These are phyloP conservation scores for Cephonodes hylas DNA, from an alignment of 2,888 invertebrate genomes.

Conservation along the genomic window DNA sequence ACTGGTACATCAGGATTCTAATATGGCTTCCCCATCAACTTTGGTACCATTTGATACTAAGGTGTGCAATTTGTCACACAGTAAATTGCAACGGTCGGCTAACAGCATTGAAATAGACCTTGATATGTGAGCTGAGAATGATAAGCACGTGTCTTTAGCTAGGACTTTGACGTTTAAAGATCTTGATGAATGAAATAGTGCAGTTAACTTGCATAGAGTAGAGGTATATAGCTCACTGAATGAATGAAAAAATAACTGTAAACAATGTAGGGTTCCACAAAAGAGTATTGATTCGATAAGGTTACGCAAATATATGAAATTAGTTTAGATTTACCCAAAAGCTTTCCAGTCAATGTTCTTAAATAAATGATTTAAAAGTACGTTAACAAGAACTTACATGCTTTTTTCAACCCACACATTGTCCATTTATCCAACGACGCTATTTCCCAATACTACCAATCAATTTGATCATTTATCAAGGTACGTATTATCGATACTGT, in stretches of 20 bases:
- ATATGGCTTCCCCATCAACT: constrained; percentile 50
- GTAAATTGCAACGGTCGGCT: not conserved
- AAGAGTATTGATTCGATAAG: no score
- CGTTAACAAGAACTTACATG: not conserved
- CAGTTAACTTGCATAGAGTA: not conserved
- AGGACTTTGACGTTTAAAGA: not conserved
- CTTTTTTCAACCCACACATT: not conserved
- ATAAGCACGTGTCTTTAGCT: not conserved
- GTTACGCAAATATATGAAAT: no score
- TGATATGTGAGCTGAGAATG: not conserved
- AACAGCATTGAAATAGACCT: not conserved
- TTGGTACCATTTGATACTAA: constrained; percentile 7
- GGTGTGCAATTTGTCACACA: not conserved
- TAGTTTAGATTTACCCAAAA: no score
- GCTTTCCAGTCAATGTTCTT: no score
- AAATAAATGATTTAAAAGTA: no score
- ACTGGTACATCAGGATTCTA: constrained; percentile 67
- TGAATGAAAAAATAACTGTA: no score
- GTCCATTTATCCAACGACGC: not conserved
- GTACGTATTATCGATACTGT: not conserved
- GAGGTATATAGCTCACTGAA: no score
- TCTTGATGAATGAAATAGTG: not conserved
- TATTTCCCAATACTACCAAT: not conserved
- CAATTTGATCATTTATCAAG: not conserved
- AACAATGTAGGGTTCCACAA: no score